Evolutionary conservation across 2,113 vertebrate species (phyloP), one percentile per base, ranked within the genome.

Genomic region (Tetrao urogallus): DNA sequence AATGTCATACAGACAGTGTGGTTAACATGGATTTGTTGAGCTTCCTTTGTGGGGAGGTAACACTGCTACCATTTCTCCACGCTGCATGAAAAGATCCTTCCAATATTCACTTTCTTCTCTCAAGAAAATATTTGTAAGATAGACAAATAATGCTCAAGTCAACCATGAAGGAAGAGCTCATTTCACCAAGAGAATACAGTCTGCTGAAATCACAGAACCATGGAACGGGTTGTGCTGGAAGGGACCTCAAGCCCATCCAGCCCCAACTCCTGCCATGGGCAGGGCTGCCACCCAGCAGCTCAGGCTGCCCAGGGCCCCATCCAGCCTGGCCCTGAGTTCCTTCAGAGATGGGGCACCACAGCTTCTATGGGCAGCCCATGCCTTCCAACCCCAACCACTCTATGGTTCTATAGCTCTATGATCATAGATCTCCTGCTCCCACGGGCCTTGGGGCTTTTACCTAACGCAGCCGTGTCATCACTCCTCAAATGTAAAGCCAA

Each of bases 401-500:
- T 16, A 10, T 30, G 52, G 52, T 54, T 38, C 38, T 38, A 38
- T 38, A 38, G 9, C 38, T 38, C 38, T 38, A 38, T 38, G 38
- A 38, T 38, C 38, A 38, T 38, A 38, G 38, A 67, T 80, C 85
- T 85, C 19, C 42, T 87, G 21, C 58, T 91, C 30, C 47, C 63
- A 30, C 25, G 47, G 88, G 57, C 45, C 32, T 71, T n/a, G 25
- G 52, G 52, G 67, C 71, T 60, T 63, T 80, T 81, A 60, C 65
- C 61, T 52, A 18, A 84, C 74, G 73, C 13, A 86, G 40, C 72
- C 36, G 8, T 58, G 57, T 77, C 85, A 78, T 75, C 0, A 0
- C 30, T 89, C 89, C 58, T 32, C 67, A 93, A 92, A 92, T 20
- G n/a, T 71, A 71, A 94, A 94, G 82, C 34, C 47, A 88, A 94